Evolutionary conservation across 2,888 invertebrate genomes (phyloP).

Genomic region (Leptura quadrifasciata): DNA sequence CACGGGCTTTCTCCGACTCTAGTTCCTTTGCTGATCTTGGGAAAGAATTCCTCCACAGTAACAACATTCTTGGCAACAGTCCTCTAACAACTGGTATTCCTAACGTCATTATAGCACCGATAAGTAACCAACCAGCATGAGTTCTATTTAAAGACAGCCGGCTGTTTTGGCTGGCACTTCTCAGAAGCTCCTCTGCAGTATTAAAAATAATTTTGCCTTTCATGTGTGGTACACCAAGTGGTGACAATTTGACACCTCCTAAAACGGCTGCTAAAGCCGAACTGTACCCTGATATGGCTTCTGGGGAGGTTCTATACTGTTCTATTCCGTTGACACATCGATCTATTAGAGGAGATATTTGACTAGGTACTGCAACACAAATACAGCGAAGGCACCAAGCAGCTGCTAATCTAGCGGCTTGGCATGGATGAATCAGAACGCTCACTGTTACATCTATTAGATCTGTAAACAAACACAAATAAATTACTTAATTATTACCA

Average conservation of each 20-base stretch:
- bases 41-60: conserved; percentile 98
- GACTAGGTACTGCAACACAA: conserved; percentile 95
- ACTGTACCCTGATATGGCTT: conserved; percentile 93
- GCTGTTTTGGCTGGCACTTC: conserved; percentile 98
- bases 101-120: conserved; percentile 97
- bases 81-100: conserved; percentile 95
- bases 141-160: conserved; percentile 95
- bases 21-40: conserved; percentile 97
- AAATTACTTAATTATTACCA: conserved; percentile 24
- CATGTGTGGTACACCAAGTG: conserved; percentile 95
- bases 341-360: conserved; percentile 95
- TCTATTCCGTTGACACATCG: conserved; percentile 92
- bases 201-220: conserved; percentile 98
- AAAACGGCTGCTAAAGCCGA: conserved; percentile 95
- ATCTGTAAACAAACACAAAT: conserved; percentile 72
- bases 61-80: conserved; percentile 92
- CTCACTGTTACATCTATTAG: conserved; percentile 86
- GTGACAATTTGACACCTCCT: conserved; percentile 92
- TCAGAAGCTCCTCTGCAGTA: conserved; percentile 95
- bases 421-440: conserved; percentile 95
- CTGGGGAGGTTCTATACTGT: conserved; percentile 91
- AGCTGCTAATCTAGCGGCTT: conserved; percentile 93
- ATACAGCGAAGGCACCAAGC: conserved; percentile 96
- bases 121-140: conserved; percentile 97
- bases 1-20: conserved; percentile 96